Evolutionary conservation across 2,113 vertebrate species (phyloP), one percentile per base, ranked within the genome.

Genomic region (Ploceus nigricollis): DNA sequence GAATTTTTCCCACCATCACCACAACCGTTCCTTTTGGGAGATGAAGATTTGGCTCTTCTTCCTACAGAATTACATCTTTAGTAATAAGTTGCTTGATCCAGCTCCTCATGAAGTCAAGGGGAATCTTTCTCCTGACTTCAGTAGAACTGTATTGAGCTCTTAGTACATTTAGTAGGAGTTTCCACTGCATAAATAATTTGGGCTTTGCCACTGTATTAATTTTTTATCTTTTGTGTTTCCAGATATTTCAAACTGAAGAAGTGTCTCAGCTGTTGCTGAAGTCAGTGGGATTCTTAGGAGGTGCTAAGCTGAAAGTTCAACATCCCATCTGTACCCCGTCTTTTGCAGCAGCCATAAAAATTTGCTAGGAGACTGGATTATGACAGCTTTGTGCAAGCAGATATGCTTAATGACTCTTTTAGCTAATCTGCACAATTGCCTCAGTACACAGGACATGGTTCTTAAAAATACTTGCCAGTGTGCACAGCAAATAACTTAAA

Each of bases 381-480:
- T 90, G 85, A 86, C 57, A 91, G 72, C 63, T 93, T 94, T 94
- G 80, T 84, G 80, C 86, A 72, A 93, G 82, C 64, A 92, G 88
- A 94, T 90, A 96, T 64, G 61, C 40, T 90, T 96, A 97, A 97
- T 95, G 76, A 89, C 88, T 90, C 88, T 92, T 94, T 90, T 84
- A 92, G 92, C 71, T 90, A 93, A 96, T 93, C 90, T 96, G 82
- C 51, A 68, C 92, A 84, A 93, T 64, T 82, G 88, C 90, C 76
- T 95, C 88, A 89, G 68, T 90, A 87, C 79, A 53, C 45, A 84
- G 82, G 72, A 94, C 69, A 64, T 24, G 31, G 40, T 68, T 94
- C 86, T 95, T 78, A 79, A 96, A 96, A 93, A 83, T 33, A 92
- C 56, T 94, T 94, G 48, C 68, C 76, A 87, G 39, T 45, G 56